Evolutionary conservation across 2,888 invertebrate species (phyloP).

Genomic region (Eustalomyia histrio): DNA sequence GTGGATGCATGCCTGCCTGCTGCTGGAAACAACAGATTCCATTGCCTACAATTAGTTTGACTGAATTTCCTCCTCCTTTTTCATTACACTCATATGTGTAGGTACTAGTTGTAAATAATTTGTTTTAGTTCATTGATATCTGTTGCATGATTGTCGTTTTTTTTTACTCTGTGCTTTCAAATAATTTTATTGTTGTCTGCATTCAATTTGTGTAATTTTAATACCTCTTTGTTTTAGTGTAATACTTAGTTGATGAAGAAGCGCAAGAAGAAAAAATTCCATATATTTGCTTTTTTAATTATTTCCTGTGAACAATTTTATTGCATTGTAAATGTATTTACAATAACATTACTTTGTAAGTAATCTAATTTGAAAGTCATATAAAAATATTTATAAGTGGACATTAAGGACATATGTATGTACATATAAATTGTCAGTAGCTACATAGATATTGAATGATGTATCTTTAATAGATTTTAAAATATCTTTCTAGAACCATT

Average conservation of each 20-base stretch:
- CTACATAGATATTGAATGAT: no score
- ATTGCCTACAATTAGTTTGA: not conserved
- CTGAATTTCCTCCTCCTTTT: constrained; percentile 17
- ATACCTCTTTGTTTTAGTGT: not conserved
- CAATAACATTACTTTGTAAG: not conserved
- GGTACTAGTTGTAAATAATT: constrained; percentile 57
- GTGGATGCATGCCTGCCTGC: not conserved
- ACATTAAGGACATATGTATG: not conserved
- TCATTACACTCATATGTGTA: constrained; percentile 14
- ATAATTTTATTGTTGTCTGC: not conserved
- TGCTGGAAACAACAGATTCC: not conserved
- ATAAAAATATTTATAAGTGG: not conserved
- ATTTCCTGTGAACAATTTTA: constrained; percentile 39
- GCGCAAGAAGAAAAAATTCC: not conserved
- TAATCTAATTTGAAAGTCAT: not conserved
- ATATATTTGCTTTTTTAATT: constrained; percentile 22
- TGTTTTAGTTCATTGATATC: constrained; percentile 64
- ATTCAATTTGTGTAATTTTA: constrained; percentile 14
- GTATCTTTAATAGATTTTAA: no score
- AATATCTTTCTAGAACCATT: no score
- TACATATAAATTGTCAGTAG: no score
- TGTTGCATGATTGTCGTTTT: constrained; percentile 55
- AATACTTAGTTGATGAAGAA: not conserved
- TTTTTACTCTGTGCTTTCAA: not conserved
- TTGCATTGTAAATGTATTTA: not conserved